Evolutionary conservation across 2,113 vertebrate species (phyloP).

Genomic region (Colius striatus): DNA sequence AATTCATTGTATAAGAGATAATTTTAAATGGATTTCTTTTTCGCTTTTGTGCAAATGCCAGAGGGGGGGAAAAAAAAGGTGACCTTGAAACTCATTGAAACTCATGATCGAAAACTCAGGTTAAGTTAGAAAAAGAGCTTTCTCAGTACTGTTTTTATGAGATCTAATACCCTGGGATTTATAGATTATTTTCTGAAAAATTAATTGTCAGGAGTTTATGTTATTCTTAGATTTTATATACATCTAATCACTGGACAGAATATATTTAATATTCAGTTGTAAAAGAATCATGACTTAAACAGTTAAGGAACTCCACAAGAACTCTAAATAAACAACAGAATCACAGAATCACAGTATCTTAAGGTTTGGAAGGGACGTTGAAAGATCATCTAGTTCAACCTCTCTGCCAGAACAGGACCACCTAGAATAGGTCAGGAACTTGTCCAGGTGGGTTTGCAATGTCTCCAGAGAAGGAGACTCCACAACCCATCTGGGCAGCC

Average conservation of each 20-base stretch:
- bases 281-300: not conserved
- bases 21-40: slow-evolving; percentile 33
- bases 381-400: no score
- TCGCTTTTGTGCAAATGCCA: slow-evolving; percentile 31
- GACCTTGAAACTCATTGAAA: slow-evolving; percentile 36
- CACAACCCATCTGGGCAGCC: no score
- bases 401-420: no score
- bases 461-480: no score
- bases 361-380: no score
- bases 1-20: slow-evolving; percentile 3
- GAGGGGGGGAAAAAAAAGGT: slow-evolving; percentile 11
- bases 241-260: not conserved
- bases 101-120: not conserved
- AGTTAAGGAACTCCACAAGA: not conserved
- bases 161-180: not conserved
- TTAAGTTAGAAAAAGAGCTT: not conserved
- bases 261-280: not conserved
- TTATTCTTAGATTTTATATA: not conserved
- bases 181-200: not conserved
- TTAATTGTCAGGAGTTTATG: not conserved
- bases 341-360: not conserved
- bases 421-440: no score
- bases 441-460: no score
- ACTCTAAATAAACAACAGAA: not conserved
- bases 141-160: not conserved